These are phyloP conservation scores for Ptychobarbus kaznakovi DNA, from an alignment of 2,797 vertebrate genomes.

Conservation along the genomic window DNA sequence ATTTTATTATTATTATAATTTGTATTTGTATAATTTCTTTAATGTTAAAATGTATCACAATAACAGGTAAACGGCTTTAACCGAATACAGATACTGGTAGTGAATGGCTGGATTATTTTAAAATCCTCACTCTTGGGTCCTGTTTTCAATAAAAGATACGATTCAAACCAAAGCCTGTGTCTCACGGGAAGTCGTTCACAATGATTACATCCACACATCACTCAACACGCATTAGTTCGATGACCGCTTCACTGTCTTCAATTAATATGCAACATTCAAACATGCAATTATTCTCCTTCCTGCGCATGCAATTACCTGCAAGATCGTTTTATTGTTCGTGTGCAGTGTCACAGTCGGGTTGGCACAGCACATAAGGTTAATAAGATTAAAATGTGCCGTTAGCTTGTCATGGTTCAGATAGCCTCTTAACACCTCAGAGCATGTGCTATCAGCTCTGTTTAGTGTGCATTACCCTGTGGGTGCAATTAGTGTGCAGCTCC, in stretches of 20 bases:
- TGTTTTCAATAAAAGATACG: not conserved
- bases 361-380: slow-evolving; percentile 56
- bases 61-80: not conserved
- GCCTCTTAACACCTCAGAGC: slow-evolving; percentile 37
- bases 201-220: slow-evolving; percentile 32
- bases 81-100: not conserved
- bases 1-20: not conserved
- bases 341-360: slow-evolving; percentile 27
- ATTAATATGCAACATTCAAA: slow-evolving; percentile 28
- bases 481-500: slow-evolving; percentile 56
- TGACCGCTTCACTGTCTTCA: slow-evolving; percentile 20
- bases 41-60: not conserved
- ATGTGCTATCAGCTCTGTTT: slow-evolving; percentile 53
- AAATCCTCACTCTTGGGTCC: not conserved
- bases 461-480: slow-evolving; percentile 49
- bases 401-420: slow-evolving; percentile 33
- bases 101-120: not conserved
- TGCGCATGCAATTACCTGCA: slow-evolving; percentile 34
- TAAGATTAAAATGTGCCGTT: slow-evolving; percentile 43
- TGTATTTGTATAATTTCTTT: not conserved
- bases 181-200: slow-evolving; percentile 14
- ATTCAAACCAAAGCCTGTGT: not conserved
- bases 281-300: slow-evolving; percentile 11
- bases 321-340: slow-evolving; percentile 47
- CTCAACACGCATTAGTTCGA: slow-evolving; percentile 25